Conservation (phyloP, 2,888 invertebrate genomes). For the Drosophila limbata region DNA sequence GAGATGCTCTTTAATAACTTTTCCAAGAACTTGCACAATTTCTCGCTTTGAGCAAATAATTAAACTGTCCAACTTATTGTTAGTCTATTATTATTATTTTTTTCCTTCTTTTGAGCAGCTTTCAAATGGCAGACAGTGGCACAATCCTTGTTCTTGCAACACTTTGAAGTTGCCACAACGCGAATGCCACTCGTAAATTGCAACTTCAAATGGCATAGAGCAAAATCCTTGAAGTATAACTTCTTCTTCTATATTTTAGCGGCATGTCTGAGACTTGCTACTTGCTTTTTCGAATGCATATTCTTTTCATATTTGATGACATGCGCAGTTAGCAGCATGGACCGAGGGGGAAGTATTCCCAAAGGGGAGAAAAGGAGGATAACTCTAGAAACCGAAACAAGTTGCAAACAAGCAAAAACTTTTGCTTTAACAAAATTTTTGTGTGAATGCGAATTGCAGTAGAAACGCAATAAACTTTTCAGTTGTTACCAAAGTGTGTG, state of each 20-base stretch:
- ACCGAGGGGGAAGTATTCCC: neutral
- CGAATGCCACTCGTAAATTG: slow-evolving; percentile 51
- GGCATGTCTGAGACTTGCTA: slow-evolving; percentile 44
- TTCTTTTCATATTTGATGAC: slow-evolving; percentile 70
- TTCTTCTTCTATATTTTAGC: slow-evolving; percentile 37
- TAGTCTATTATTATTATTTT: neutral
- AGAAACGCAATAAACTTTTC: slow-evolving; percentile 58
- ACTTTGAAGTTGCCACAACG: slow-evolving; percentile 24
- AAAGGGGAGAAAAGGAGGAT: neutral
- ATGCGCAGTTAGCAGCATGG: slow-evolving; percentile 41
- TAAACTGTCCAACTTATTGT: slow-evolving; percentile 32
- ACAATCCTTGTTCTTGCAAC: slow-evolving; percentile 1
- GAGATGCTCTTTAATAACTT: slow-evolving; percentile 12
- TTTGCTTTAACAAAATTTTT: slow-evolving; percentile 56
- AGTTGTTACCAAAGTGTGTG: slow-evolving; percentile 17
- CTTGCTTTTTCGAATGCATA: slow-evolving; percentile 40
- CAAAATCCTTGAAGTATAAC: slow-evolving; percentile 39
- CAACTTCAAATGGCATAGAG: slow-evolving; percentile 50
- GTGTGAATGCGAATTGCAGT: slow-evolving; percentile 55
- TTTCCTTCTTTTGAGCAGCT: neutral
- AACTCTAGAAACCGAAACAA: slow-evolving; percentile 61
- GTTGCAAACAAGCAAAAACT: slow-evolving; percentile 73
- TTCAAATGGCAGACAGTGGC: neutral
- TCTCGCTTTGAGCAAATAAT: slow-evolving; percentile 22
- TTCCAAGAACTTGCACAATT: slow-evolving; percentile 2